A percentile compares a stretch with the other conserved stretches of the same genome.
Evolutionary conservation across 1,140 invertebrate species (phyloP).

Genomic region (Arion vulgaris): DNA sequence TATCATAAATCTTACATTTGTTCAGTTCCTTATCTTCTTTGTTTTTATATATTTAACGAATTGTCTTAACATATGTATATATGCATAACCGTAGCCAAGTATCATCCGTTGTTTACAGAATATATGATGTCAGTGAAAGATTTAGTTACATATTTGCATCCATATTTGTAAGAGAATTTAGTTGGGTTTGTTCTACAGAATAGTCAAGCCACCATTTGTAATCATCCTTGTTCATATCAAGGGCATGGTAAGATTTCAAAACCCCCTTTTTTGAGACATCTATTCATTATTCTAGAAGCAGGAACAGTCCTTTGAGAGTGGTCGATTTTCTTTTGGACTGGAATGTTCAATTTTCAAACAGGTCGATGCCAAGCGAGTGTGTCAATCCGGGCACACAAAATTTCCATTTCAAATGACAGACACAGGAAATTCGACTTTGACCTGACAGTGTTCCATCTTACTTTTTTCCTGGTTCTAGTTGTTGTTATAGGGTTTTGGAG

Average conservation of each 20-base stretch:
- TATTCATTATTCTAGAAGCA: neutral
- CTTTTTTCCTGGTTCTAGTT: neutral
- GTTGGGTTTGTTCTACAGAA: too few species aligned
- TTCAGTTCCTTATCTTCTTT: too few species aligned
- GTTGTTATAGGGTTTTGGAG: neutral
- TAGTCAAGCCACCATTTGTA: too few species aligned
- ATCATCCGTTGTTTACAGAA: too few species aligned
- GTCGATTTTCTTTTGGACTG: neutral
- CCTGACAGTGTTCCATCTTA: neutral
- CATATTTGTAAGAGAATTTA: too few species aligned
- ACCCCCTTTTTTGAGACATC: neutral
- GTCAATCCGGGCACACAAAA: neutral
- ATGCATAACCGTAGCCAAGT: too few species aligned
- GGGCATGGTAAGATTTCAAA: neutral
- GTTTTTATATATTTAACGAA: too few species aligned
- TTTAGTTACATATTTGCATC: too few species aligned
- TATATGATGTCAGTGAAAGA: too few species aligned
- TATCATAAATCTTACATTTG: too few species aligned
- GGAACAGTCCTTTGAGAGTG: neutral
- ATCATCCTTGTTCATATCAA: neutral
- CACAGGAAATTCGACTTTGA: neutral
- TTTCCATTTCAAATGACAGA: neutral
- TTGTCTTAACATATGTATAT: too few species aligned
- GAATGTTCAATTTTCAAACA: slow-evolving; percentile 2
- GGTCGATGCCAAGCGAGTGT: neutral